Percentiles rank a stretch among this genome's conserved stretches.
phyloP scores from a whole-genome alignment of 2,113 vertebrate genomes.

The Panthera uncia region DNA sequence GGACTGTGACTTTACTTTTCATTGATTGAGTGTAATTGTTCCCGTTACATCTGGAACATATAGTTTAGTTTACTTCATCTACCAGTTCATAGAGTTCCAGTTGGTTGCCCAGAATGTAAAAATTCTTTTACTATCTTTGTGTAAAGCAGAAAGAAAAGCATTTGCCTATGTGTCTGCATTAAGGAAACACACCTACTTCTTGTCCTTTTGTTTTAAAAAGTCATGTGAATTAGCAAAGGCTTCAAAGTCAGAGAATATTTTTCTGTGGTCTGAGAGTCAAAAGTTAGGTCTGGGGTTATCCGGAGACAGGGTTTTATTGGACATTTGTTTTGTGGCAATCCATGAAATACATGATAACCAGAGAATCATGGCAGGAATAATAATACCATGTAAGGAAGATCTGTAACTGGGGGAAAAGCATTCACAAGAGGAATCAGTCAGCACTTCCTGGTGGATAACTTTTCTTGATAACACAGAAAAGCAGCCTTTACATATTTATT shows the following conservation, averaged over 20 bases:
- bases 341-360: slow-evolving; percentile 77
- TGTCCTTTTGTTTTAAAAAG: slow-evolving; percentile 51
- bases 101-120: slow-evolving; percentile 1
- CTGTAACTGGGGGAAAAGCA: slow-evolving; percentile 75
- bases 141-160: slow-evolving; percentile 66
- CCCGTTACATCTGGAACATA: background rate
- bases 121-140: background rate
- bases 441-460: slow-evolving; percentile 71
- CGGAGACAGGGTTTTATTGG: slow-evolving; percentile 68
- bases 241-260: slow-evolving; percentile 65
- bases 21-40: background rate
- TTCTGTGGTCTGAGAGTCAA: slow-evolving; percentile 65
- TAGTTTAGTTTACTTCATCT: background rate
- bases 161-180: slow-evolving; percentile 69
- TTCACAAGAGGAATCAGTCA: slow-evolving; percentile 69
- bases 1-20: background rate
- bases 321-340: slow-evolving; percentile 75
- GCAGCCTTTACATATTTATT: slow-evolving; percentile 78
- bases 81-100: background rate
- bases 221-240: slow-evolving; percentile 73
- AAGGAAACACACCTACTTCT: slow-evolving; percentile 63
- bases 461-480: slow-evolving; percentile 75
- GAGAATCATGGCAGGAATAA: slow-evolving; percentile 76
- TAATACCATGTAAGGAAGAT: slow-evolving; percentile 74
- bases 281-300: slow-evolving; percentile 69